Conservation (phyloP, 2,888 invertebrate species). For the Eremobia ochroleuca region DNA sequence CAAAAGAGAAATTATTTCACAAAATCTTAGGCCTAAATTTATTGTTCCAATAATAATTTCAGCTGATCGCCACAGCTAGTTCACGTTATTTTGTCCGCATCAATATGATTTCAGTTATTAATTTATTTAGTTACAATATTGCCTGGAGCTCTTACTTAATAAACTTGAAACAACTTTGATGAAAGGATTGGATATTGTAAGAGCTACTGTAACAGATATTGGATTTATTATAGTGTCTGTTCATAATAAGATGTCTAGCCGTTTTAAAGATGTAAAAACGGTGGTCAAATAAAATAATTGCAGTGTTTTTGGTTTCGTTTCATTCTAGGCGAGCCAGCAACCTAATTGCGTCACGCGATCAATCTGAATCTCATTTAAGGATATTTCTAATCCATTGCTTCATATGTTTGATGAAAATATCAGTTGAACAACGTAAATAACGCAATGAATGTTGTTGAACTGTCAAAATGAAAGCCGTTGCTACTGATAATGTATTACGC, state of each 20-base stretch:
- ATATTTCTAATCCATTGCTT: not conserved
- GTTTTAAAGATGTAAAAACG: not conserved
- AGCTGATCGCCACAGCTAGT: conserved; percentile 11
- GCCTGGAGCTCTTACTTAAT: conserved; percentile 47
- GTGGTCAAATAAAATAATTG: not conserved
- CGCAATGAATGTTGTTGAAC: not conserved
- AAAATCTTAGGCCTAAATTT: conserved; percentile 17
- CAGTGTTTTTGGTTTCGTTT: not conserved
- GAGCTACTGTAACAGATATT: conserved; percentile 43
- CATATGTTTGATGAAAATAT: not conserved
- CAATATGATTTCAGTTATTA: conserved; percentile 34
- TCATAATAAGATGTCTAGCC: not conserved
- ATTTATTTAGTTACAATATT: conserved; percentile 34
- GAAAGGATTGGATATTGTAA: conserved; percentile 70
- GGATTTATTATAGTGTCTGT: conserved; percentile 6
- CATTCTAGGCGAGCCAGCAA: not conserved
- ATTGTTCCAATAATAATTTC: conserved; percentile 27
- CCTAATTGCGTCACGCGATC: not conserved
- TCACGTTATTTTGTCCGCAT: conserved; percentile 29
- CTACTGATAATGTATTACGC: not conserved
- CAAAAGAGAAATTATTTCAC: conserved; percentile 21
- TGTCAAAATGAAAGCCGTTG: not conserved
- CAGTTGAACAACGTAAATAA: not conserved
- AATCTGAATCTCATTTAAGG: not conserved
- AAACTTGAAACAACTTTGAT: conserved; percentile 69